These are phyloP conservation scores for Ivindomyrus marchei DNA, from an alignment of 2,113 vertebrate genomes.

Conservation along the genomic window DNA sequence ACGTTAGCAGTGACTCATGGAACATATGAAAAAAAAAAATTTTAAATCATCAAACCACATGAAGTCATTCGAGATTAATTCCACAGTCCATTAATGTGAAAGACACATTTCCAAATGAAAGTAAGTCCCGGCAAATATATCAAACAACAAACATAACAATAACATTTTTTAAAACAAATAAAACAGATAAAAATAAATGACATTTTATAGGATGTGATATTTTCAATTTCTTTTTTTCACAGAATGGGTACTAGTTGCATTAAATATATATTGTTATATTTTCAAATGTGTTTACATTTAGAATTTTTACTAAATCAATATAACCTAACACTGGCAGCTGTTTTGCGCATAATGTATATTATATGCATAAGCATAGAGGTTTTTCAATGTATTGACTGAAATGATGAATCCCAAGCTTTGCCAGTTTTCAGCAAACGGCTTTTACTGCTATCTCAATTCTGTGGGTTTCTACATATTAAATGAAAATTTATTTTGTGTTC, in stretches of 20 bases:
- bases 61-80: slow-evolving; percentile 47
- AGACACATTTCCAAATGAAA: slow-evolving; percentile 40
- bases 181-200: slow-evolving; percentile 1
- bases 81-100: slow-evolving; percentile 48
- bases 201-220: slow-evolving; percentile 24
- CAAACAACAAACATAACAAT: slow-evolving; percentile 35
- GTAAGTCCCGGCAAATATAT: slow-evolving; percentile 28
- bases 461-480: not conserved
- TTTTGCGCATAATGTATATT: not conserved
- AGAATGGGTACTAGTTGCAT: not conserved
- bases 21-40: slow-evolving; percentile 47
- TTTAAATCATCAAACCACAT: slow-evolving; percentile 41
- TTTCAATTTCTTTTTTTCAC: slow-evolving; percentile 6
- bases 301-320: not conserved
- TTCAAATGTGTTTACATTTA: not conserved
- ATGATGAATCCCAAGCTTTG: not conserved
- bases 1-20: slow-evolving; percentile 48
- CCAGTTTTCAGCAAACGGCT: not conserved
- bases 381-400: not conserved
- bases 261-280: not conserved
- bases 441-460: not conserved
- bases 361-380: not conserved
- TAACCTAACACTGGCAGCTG: not conserved
- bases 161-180: slow-evolving; percentile 22
- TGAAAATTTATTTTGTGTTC: not conserved